Conservation (phyloP, 2,888 invertebrate genomes). For the Synergus gifuensis region DNA sequence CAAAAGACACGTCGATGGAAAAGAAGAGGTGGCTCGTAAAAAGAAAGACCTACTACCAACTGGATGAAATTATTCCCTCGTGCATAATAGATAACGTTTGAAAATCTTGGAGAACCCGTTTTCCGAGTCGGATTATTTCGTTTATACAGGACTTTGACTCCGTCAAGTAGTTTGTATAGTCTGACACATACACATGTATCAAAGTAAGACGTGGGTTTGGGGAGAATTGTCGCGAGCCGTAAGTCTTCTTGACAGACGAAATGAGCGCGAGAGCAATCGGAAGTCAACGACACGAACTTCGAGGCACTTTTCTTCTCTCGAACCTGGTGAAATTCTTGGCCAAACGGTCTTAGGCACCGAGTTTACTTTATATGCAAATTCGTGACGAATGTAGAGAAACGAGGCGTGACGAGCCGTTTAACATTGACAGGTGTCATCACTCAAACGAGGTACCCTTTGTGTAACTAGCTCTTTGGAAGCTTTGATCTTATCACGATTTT, state of each 20-base stretch:
- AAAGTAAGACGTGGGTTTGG: constrained; percentile 44
- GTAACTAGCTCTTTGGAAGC: neutral
- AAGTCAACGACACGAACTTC: constrained; percentile 61
- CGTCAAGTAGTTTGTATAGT: constrained; percentile 51
- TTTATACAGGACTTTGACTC: constrained; percentile 65
- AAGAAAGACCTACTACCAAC: constrained; percentile 55
- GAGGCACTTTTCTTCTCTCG: constrained; percentile 48
- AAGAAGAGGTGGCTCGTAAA: constrained; percentile 15
- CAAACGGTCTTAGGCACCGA: constrained; percentile 47
- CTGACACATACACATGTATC: constrained; percentile 1
- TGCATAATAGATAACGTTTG: constrained; percentile 64
- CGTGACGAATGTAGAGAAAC: constrained; percentile 64
- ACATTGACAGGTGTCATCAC: constrained; percentile 45
- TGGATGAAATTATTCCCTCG: constrained; percentile 74
- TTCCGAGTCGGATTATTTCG: constrained; percentile 58
- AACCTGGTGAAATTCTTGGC: constrained; percentile 46
- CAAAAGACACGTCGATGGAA: constrained; percentile 20
- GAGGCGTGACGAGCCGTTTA: constrained; percentile 67
- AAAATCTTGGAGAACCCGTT: constrained; percentile 4
- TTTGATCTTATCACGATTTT: neutral
- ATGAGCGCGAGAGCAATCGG: constrained; percentile 73
- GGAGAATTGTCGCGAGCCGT: constrained; percentile 65
- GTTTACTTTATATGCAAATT: constrained; percentile 77
- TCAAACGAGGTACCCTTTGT: constrained; percentile 23
- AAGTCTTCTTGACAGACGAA: constrained; percentile 74